A percentile compares a stretch with the other conserved stretches of the same genome.
These are phyloP conservation scores for Scaptomyza montana DNA, from an alignment of 1,140 invertebrate species.

Conservation along the genomic window DNA sequence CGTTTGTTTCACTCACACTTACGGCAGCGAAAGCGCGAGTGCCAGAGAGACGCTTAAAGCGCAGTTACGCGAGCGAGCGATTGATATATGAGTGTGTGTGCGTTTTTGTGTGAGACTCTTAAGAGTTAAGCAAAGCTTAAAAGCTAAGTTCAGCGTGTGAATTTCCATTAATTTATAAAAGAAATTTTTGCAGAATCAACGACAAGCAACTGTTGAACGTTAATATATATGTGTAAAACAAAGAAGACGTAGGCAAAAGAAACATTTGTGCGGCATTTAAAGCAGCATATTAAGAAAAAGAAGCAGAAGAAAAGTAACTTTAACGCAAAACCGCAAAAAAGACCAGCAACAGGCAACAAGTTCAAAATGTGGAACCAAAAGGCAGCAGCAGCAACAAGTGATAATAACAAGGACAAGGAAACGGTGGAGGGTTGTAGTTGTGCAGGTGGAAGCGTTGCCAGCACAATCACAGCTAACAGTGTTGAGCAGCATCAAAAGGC, in stretches of 20 bases:
- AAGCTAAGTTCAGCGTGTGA: constrained; percentile 51
- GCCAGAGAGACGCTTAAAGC: constrained; percentile 56
- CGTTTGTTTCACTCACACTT: constrained; percentile 66
- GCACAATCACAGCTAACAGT: constrained; percentile 49
- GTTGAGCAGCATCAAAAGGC: constrained; percentile 61
- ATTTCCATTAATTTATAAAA: constrained; percentile 40
- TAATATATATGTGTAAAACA: not conserved
- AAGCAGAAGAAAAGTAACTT: constrained; percentile 36
- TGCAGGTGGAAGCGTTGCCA: constrained; percentile 45
- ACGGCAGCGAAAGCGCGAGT: constrained; percentile 1
- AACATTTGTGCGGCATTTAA: constrained; percentile 3
- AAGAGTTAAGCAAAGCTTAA: constrained; percentile 28
- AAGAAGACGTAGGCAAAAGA: constrained; percentile 11
- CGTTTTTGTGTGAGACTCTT: not conserved
- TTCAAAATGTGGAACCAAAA: constrained; percentile 82
- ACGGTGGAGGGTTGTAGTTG: constrained; percentile 51
- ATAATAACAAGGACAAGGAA: constrained; percentile 67
- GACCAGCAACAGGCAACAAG: constrained; percentile 61
- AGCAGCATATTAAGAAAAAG: constrained; percentile 23
- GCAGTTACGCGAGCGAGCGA: constrained; percentile 65
- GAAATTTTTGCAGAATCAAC: constrained; percentile 46
- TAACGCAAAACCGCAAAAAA: constrained; percentile 45
- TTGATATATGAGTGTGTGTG: constrained; percentile 8
- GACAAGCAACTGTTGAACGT: constrained; percentile 14
- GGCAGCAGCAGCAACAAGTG: constrained; percentile 76